Evolutionary conservation across 2,797 vertebrate genomes (phyloP).

Genomic region (Lepidocolaptes lacrymiger): DNA sequence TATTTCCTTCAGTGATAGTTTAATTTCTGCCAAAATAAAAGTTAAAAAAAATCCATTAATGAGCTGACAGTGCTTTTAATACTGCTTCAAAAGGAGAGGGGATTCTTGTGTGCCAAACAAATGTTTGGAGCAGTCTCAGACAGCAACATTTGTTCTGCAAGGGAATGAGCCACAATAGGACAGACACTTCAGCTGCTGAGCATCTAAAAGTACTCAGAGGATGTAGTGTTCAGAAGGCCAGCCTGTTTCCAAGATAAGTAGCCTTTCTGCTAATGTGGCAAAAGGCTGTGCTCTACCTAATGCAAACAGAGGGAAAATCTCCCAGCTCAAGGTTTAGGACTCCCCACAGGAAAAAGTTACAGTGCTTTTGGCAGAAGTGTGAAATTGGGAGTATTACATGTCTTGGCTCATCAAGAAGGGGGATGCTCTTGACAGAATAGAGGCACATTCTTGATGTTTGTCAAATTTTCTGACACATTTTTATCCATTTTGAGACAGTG

Average conservation of each 20-base stretch:
- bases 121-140: constrained; percentile 65
- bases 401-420: constrained; percentile 62
- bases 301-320: not conserved
- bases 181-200: constrained; percentile 44
- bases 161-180: constrained; percentile 55
- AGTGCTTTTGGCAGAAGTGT: constrained; percentile 33
- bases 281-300: constrained; percentile 7
- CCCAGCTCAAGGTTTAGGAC: constrained; percentile 11
- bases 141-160: constrained; percentile 67
- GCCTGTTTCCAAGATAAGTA: constrained; percentile 18
- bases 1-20: constrained; percentile 73
- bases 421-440: constrained; percentile 51
- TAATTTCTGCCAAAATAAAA: constrained; percentile 63
- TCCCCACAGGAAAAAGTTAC: not conserved
- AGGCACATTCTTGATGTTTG: constrained; percentile 47
- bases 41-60: constrained; percentile 68
- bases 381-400: constrained; percentile 40
- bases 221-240: constrained; percentile 10
- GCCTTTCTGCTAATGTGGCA: not conserved
- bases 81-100: constrained; percentile 63
- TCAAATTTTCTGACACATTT: constrained; percentile 60
- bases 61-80: constrained; percentile 73
- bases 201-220: constrained; percentile 43
- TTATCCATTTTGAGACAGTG: constrained; percentile 54
- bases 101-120: constrained; percentile 25